phyloP scores from a whole-genome alignment of 2,113 vertebrate species.

The Triplophysa tibetana region DNA sequence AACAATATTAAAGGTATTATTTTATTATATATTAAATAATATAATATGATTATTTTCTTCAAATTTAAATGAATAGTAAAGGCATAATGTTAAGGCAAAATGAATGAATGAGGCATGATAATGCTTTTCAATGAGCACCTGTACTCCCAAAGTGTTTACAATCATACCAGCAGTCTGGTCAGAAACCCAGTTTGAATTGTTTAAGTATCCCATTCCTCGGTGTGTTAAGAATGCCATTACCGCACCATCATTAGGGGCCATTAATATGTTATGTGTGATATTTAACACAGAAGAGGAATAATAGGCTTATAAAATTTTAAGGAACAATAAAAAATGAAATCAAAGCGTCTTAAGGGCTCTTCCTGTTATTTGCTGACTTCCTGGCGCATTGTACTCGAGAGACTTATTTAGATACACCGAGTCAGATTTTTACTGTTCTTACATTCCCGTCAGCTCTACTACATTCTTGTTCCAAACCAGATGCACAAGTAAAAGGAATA shows the following conservation, averaged over 20 bases:
- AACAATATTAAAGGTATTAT: too few relatives aligned
- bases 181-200: background rate
- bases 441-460: background rate
- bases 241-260: background rate
- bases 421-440: background rate
- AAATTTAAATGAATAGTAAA: too few relatives aligned
- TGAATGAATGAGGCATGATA: background rate
- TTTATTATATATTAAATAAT: too few relatives aligned
- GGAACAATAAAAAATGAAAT: constrained; percentile 12
- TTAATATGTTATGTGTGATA: background rate
- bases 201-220: background rate
- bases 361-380: constrained; percentile 40
- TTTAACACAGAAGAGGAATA: background rate
- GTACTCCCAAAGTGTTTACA: too few relatives aligned
- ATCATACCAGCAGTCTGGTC: too few relatives aligned
- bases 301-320: background rate
- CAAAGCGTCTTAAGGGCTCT: constrained; percentile 1
- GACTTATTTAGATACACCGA: background rate
- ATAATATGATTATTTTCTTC: too few relatives aligned
- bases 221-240: background rate
- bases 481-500: background rate
- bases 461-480: constrained; percentile 12
- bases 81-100: too few relatives aligned
- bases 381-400: background rate
- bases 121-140: too few relatives aligned